Percentiles rank a stretch among this genome's conserved stretches.
These are phyloP conservation scores for Leptodactylus fallax DNA, from an alignment of 2,797 vertebrate species.

Conservation along the genomic window DNA sequence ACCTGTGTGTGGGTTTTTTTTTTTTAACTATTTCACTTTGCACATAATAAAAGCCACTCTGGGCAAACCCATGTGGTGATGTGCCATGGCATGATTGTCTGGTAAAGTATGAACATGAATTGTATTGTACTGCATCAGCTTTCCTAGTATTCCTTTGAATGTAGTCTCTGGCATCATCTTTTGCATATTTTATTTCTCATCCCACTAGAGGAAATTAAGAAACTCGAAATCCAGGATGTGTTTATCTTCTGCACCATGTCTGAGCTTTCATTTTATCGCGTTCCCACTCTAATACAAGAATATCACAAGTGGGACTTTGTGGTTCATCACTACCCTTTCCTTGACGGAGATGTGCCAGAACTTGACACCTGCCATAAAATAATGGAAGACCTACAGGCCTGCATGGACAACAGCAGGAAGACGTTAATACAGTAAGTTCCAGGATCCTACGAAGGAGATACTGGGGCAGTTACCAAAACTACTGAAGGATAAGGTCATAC, in stretches of 20 bases:
- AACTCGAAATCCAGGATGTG: constrained; percentile 82
- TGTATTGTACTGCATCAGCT: too few relatives aligned
- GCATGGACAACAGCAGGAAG: constrained; percentile 80
- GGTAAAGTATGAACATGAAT: too few relatives aligned
- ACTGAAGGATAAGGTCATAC: not conserved
- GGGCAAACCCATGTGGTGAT: too few relatives aligned
- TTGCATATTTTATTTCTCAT: not conserved
- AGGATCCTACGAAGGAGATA: too few relatives aligned
- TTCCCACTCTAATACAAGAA: constrained; percentile 83
- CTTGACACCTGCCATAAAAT: constrained; percentile 82
- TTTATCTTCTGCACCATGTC: constrained; percentile 91
- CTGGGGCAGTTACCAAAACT: not conserved
- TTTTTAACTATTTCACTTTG: too few relatives aligned
- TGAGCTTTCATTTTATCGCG: constrained; percentile 86
- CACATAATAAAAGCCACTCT: too few relatives aligned
- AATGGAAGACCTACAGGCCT: constrained; percentile 81
- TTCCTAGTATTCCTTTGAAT: not conserved
- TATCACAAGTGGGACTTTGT: constrained; percentile 80
- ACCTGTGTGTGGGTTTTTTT: too few relatives aligned
- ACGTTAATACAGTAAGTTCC: constrained; percentile 86
- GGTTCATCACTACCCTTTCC: constrained; percentile 86
- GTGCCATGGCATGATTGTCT: too few relatives aligned
- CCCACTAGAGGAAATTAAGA: constrained; percentile 84
- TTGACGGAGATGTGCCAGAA: constrained; percentile 82
- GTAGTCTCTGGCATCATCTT: not conserved